Evolutionary conservation across 1,140 invertebrate species (phyloP).

Genomic region (Sycophila sp.): DNA sequence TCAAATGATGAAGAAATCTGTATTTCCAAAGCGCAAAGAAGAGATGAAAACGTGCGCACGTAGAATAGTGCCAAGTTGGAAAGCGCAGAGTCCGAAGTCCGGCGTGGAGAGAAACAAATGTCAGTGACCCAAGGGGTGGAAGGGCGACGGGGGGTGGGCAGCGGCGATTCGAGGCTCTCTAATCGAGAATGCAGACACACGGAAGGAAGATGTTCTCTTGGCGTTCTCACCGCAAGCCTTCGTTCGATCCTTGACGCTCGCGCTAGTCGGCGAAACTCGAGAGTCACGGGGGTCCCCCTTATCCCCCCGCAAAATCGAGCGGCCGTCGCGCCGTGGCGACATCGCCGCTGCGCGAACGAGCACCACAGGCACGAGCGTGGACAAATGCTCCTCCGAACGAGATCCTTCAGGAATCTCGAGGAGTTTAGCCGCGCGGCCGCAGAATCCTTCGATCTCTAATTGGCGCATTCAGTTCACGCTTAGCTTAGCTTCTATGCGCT

Average conservation of each 20-base stretch:
- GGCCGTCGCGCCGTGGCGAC: conserved; percentile 32
- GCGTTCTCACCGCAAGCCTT: conserved; percentile 9
- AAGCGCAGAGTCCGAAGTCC: neutral
- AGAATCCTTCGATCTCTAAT: conserved; percentile 61
- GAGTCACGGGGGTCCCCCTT: neutral
- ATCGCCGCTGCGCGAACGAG: conserved; percentile 38
- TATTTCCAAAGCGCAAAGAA: too few relatives aligned
- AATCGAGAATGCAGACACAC: conserved; percentile 12
- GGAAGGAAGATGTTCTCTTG: conserved; percentile 19
- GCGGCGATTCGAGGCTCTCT: neutral
- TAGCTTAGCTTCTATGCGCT: conserved; percentile 23
- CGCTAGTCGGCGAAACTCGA: neutral
- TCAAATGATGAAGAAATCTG: too few relatives aligned
- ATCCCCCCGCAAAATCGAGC: conserved; percentile 48
- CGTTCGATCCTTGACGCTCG: conserved; percentile 24
- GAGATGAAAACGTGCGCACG: too few relatives aligned
- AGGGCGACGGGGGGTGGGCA: neutral
- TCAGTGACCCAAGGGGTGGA: neutral
- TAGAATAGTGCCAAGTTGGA: too few relatives aligned
- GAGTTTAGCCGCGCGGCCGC: conserved; percentile 52
- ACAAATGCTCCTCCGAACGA: conserved; percentile 54
- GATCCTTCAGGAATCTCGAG: conserved; percentile 57
- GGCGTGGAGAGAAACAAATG: neutral
- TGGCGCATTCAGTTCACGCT: conserved; percentile 61
- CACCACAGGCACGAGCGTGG: conserved; percentile 53